Evolutionary conservation across 1,140 invertebrate species (phyloP).

Genomic region (Lepidurus arcticus): DNA sequence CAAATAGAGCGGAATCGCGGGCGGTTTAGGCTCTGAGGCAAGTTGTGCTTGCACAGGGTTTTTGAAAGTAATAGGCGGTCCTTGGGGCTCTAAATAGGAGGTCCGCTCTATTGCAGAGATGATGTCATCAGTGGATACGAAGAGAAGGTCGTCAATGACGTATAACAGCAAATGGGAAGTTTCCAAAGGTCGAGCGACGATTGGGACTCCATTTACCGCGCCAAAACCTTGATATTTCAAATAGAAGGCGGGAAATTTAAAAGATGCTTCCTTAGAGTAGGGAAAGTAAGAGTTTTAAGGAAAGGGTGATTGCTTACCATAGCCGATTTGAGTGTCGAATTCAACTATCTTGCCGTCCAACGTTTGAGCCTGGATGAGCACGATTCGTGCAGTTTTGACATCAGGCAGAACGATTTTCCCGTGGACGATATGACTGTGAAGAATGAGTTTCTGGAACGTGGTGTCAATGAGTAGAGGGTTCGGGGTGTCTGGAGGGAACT

Average conservation of each 20-base stretch:
- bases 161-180: neutral
- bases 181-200: neutral
- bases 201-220: neutral
- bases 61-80: slow-evolving; percentile 19
- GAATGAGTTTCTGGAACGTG: slow-evolving; percentile 10
- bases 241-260: neutral
- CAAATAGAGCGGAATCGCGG: slow-evolving; percentile 17
- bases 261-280: neutral
- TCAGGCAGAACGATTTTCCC: neutral
- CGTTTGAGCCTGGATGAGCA: neutral
- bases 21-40: slow-evolving; percentile 23
- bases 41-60: neutral
- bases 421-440: neutral
- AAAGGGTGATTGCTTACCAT: neutral
- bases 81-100: slow-evolving; percentile 13
- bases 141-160: slow-evolving; percentile 6
- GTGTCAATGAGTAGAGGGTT: neutral
- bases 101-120: neutral
- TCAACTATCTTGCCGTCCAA: neutral
- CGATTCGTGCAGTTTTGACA: neutral
- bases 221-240: slow-evolving; percentile 4
- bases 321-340: neutral
- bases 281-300: neutral
- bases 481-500: neutral
- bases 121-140: neutral